Base-by-base conservation (phyloP, 2,797 vertebrate genomes). In the Notolepis coatsorum region DNA sequence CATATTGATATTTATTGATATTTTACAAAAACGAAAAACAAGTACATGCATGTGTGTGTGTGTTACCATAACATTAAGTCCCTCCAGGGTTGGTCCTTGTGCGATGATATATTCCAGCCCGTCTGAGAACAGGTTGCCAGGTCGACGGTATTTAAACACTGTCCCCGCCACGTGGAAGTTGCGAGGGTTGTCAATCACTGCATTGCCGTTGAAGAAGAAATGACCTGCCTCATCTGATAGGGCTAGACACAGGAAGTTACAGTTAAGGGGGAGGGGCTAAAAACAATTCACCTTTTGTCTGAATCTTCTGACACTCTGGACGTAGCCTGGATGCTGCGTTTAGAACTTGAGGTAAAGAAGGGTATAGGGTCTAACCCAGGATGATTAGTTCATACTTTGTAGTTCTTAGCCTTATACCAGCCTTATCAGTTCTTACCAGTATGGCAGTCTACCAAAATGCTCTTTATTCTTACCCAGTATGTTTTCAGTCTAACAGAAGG, bases 131-230 rank as follows among this genome's bases (percentile, higher is more conserved):
- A 92, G 82, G 45, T 80, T 94, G 4, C 74, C 80, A 1, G 96
- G 95, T 4, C 96, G 90, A 10, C 95, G 85, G 80, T 97, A 97
- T 79, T 97, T 97, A 83, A 96, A 94, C 41, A 96, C 58, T 0
- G 96, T 96, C 73, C 94, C 96, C 6, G 95, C 95, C 62, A 96
- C 92, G 5, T 75, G 90, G 88, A 96, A 96, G 82, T 97, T 97
- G 65, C 94, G 93, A 12, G 96, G 95, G 31, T 96, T 93, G 86
- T 96, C 95, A 50, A 96, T 93, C 70, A 93, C 84, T 0, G 92
- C 90, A 85, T 96, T 95, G 30, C 96, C 96, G 0, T 97, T 97
- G 83, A 97, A 94, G 86, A 95, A 96, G 85, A 96, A 97, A 75
- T 90, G 81, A 4, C 96, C 96, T 0, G 85, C 90, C 84, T 95